Percentiles rank a stretch among this genome's conserved stretches.
These are phyloP conservation scores for Achroia grisella DNA, from an alignment of 1,140 invertebrate species.

Conservation along the genomic window DNA sequence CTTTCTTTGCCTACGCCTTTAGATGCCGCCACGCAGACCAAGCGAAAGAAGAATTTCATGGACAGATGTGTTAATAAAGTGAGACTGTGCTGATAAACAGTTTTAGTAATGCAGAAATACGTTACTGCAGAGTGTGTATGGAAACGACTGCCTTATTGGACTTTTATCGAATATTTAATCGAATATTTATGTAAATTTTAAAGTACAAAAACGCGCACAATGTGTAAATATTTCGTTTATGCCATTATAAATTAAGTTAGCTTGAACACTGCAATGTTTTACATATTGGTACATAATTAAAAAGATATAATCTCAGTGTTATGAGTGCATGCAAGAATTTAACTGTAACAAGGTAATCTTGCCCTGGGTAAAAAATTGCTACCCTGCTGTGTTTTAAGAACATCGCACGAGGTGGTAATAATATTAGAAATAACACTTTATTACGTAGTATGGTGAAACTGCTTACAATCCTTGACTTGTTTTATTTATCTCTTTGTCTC, in stretches of 20 bases:
- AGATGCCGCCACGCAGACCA: constrained; percentile 64
- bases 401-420: constrained; percentile 45
- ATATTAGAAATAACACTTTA: not conserved
- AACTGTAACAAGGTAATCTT: constrained; percentile 26
- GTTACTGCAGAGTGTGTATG: constrained; percentile 51
- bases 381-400: constrained; percentile 57
- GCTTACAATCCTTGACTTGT: constrained; percentile 42
- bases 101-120: constrained; percentile 13
- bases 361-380: constrained; percentile 31
- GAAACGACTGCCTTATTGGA: constrained; percentile 52
- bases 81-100: constrained; percentile 75
- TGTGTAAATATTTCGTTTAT: constrained; percentile 67
- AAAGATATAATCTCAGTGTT: constrained; percentile 59
- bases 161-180: constrained; percentile 51
- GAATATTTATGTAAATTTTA: constrained; percentile 61
- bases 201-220: constrained; percentile 68
- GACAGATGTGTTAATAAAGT: constrained; percentile 86
- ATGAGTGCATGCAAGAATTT: constrained; percentile 38
- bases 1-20: constrained; percentile 55
- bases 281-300: constrained; percentile 34
- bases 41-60: constrained; percentile 83
- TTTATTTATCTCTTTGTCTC: constrained; percentile 46
- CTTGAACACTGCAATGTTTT: constrained; percentile 32
- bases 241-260: constrained; percentile 38
- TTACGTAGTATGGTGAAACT: constrained; percentile 67